A percentile compares a stretch with the other conserved stretches of the same genome.
Evolutionary conservation across 2,888 invertebrate species (phyloP).

Genomic region (Portevinia maculata): DNA sequence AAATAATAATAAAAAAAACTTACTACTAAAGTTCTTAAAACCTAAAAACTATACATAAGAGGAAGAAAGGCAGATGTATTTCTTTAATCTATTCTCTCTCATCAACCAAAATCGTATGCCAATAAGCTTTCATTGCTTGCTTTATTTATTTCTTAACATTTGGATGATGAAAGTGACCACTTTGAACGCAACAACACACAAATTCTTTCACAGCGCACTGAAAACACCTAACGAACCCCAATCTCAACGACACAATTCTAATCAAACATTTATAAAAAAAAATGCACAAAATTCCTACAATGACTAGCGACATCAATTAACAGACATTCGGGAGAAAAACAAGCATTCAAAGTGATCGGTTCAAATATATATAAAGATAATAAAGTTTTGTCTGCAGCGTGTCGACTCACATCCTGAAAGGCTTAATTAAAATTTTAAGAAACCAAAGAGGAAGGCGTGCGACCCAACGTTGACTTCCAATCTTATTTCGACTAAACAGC

Average conservation of each 20-base stretch:
- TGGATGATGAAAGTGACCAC: constrained; percentile 76
- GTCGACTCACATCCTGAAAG: constrained; percentile 66
- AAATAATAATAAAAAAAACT: constrained; percentile 49
- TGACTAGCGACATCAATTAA: constrained; percentile 38
- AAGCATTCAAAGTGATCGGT: constrained; percentile 75
- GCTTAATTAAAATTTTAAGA: constrained; percentile 26
- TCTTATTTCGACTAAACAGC: constrained; percentile 44
- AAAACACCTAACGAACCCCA: constrained; percentile 56
- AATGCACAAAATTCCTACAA: constrained; percentile 36
- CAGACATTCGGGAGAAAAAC: constrained; percentile 37
- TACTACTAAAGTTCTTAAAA: constrained; percentile 50
- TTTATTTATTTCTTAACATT: constrained; percentile 27
- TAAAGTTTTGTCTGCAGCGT: constrained; percentile 47
- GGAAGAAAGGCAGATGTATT: constrained; percentile 28
- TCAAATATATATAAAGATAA: constrained; percentile 9
- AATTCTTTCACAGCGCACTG: constrained; percentile 13
- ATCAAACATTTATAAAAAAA: constrained; percentile 40
- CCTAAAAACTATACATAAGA: constrained; percentile 55
- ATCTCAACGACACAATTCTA: constrained; percentile 30
- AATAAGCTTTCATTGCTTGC: constrained; percentile 38
- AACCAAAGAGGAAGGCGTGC: constrained; percentile 43
- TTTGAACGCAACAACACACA: constrained; percentile 68
- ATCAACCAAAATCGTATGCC: constrained; percentile 70
- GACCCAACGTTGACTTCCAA: constrained; percentile 72
- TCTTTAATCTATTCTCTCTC: constrained; percentile 63